Evolutionary conservation across 2,797 vertebrate genomes (phyloP).

Genomic region (Danio jaintianensis): DNA sequence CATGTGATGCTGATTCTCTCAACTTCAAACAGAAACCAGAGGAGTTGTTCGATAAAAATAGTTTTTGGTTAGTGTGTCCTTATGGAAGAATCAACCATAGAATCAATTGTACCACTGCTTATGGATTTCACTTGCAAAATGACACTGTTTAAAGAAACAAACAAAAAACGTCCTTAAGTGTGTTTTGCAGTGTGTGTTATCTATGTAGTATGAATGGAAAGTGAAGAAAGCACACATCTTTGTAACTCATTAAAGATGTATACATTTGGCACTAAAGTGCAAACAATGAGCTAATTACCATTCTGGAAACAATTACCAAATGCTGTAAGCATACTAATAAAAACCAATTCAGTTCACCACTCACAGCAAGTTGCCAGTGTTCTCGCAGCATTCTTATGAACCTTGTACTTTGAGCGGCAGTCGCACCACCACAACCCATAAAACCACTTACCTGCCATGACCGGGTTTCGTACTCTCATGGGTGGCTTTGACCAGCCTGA

Average conservation of each 20-base stretch:
- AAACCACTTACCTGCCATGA: slow-evolving; percentile 40
- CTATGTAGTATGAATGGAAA: slow-evolving; percentile 43
- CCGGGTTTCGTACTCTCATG: slow-evolving; percentile 44
- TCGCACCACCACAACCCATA: slow-evolving; percentile 39
- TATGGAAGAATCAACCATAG: slow-evolving; percentile 2
- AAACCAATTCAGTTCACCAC: slow-evolving; percentile 58
- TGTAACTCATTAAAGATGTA: slow-evolving; percentile 59
- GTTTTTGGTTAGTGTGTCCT: slow-evolving; percentile 25
- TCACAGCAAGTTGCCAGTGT: slow-evolving; percentile 57
- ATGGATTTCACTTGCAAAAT: slow-evolving; percentile 28
- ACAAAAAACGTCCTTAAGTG: slow-evolving; percentile 1
- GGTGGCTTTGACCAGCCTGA: slow-evolving; percentile 12
- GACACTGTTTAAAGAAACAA: slow-evolving; percentile 5
- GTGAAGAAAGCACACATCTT: slow-evolving; percentile 46
- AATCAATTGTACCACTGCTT: slow-evolving; percentile 11
- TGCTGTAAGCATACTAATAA: slow-evolving; percentile 66
- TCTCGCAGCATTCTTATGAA: slow-evolving; percentile 29
- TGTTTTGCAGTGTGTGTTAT: slow-evolving; percentile 26
- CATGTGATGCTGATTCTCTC: slow-evolving; percentile 12
- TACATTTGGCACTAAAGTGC: slow-evolving; percentile 64
- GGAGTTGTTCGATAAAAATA: slow-evolving; percentile 25
- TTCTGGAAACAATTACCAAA: slow-evolving; percentile 67
- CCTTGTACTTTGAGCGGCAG: slow-evolving; percentile 37
- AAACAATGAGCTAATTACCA: slow-evolving; percentile 70
- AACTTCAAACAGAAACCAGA: slow-evolving; percentile 26